These are phyloP conservation scores for Perognathus longimembris DNA, from an alignment of 2,113 vertebrate genomes.

Conservation along the genomic window DNA sequence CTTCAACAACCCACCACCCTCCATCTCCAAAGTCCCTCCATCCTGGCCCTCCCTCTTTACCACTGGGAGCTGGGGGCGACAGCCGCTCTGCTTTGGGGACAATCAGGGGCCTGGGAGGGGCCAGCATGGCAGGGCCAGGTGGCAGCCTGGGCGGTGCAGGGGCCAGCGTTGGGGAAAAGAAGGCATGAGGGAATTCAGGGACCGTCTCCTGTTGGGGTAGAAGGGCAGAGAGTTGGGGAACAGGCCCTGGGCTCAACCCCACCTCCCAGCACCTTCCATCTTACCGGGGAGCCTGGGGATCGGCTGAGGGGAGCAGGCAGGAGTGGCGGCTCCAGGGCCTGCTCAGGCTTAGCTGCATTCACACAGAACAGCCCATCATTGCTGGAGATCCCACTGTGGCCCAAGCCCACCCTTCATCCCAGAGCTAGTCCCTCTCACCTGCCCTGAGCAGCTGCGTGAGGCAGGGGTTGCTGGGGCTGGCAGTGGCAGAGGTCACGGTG, in stretches of 20 bases:
- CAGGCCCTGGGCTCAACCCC: background rate
- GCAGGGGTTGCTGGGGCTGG: constrained; percentile 83
- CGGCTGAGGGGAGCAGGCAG: background rate
- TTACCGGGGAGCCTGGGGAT: constrained; percentile 81
- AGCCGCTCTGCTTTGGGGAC: constrained; percentile 93
- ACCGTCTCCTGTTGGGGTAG: constrained; percentile 73
- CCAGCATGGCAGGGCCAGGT: accelerated
- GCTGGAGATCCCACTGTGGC: background rate
- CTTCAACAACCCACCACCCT: no score
- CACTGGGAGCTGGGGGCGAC: constrained; percentile 89
- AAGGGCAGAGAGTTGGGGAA: background rate
- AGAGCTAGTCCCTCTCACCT: constrained; percentile 65
- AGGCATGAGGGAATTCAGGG: constrained; percentile 73
- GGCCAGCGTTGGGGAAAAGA: constrained; percentile 74
- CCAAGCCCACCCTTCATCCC: background rate
- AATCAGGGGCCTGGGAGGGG: constrained; percentile 74
- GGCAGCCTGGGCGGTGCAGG: constrained; percentile 72
- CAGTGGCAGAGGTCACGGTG: background rate
- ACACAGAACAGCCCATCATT: background rate
- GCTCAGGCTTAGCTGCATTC: constrained; percentile 85
- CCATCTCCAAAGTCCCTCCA: background rate
- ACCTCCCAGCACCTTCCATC: constrained; percentile 11
- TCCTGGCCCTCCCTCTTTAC: constrained; percentile 74
- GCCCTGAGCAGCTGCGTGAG: constrained; percentile 91
- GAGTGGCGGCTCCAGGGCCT: constrained; percentile 48